Evolutionary conservation across 2,113 vertebrate genomes (phyloP).

Genomic region (Microtus montanus): DNA sequence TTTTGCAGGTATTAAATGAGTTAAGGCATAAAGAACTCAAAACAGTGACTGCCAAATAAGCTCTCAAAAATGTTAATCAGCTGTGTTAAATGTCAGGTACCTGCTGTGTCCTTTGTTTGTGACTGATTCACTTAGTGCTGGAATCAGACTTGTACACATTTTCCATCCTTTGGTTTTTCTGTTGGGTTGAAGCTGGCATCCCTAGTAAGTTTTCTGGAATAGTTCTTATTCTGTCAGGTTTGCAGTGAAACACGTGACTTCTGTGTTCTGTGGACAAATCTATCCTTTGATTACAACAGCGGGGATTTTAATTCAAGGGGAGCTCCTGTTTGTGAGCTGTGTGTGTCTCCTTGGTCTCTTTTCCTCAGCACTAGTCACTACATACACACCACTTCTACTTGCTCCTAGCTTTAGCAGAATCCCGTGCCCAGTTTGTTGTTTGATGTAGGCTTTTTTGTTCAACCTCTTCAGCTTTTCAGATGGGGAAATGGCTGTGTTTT

Average conservation of each 20-base stretch:
- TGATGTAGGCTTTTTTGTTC: not conserved
- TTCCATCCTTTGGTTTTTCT: not conserved
- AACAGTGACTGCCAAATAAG: not conserved
- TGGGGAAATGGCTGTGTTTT: too few species aligned
- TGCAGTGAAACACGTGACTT: not conserved
- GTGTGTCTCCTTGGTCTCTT: not conserved
- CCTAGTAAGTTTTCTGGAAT: not conserved
- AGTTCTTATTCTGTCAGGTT: not conserved
- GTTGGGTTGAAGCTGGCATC: not conserved
- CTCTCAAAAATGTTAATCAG: not conserved
- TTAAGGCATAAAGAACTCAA: conserved; percentile 14
- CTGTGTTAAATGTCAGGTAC: not conserved
- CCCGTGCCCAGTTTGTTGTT: not conserved
- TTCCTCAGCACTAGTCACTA: fast-evolving
- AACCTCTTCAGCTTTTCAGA: not conserved
- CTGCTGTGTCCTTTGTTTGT: not conserved
- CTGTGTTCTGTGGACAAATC: not conserved
- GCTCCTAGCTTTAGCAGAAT: not conserved
- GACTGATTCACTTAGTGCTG: not conserved
- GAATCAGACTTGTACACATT: not conserved
- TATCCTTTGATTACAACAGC: not conserved
- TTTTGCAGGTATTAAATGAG: conserved; percentile 3
- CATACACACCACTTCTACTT: fast-evolving
- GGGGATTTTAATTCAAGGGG: not conserved
- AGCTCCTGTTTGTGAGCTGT: not conserved